Conservation (phyloP, 37 sponge, comb jelly and placozoan genomes). For the Aphrocallistes beatrix region DNA sequence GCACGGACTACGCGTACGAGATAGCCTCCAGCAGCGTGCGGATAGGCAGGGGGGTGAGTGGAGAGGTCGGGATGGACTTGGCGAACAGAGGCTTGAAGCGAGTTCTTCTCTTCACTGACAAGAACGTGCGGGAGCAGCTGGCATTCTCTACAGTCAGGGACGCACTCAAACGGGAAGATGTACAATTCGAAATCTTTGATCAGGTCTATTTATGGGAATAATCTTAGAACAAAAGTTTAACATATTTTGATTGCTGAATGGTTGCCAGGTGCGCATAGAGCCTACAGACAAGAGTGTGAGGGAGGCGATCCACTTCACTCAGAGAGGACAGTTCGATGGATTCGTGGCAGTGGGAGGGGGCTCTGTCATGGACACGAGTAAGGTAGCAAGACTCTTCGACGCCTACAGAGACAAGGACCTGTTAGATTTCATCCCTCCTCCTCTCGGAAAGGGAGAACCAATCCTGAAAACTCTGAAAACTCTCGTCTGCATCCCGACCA, state of each 20-base stretch:
- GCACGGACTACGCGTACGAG: not conserved
- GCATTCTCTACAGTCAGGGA: not conserved
- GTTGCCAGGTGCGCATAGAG: not conserved
- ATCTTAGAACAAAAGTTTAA: not conserved
- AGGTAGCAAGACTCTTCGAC: conserved; percentile 60
- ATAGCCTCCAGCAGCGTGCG: not conserved
- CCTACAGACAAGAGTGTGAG: conserved; percentile 37
- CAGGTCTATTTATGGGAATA: not conserved
- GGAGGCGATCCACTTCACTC: conserved; percentile 51
- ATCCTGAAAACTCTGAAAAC: conserved; percentile 32
- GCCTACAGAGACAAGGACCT: conserved; percentile 58
- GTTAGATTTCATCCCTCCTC: conserved; percentile 63
- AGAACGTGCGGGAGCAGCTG: not conserved
- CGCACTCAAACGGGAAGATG: not conserved
- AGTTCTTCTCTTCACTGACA: not conserved
- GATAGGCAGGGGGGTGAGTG: not conserved
- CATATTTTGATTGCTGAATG: not conserved
- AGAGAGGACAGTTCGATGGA: conserved; percentile 44
- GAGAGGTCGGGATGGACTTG: not conserved
- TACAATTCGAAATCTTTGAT: not conserved
- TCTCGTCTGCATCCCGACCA: conserved; percentile 65
- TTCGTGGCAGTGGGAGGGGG: conserved; percentile 83
- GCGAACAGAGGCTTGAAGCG: not conserved
- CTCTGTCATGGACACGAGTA: conserved; percentile 86
- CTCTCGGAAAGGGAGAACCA: conserved; percentile 55